Conservation (phyloP, 2,888 invertebrate species). For the Synanthedon tipuliformis region DNA sequence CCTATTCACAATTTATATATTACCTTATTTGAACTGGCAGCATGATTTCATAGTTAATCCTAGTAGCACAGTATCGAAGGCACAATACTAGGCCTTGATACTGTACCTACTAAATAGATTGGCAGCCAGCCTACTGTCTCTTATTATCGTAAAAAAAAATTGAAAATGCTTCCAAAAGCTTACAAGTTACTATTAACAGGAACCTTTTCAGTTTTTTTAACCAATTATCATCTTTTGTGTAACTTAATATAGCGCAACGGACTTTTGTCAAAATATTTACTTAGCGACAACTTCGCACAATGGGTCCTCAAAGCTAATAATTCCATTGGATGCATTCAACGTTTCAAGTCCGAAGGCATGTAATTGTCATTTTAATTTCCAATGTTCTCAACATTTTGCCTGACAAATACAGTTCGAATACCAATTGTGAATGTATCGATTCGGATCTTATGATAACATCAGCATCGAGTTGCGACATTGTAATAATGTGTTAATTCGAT, state of each 20-base stretch:
- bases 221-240: constrained; percentile 46
- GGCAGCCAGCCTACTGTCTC: too few species aligned
- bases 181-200: too few species aligned
- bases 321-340: constrained; percentile 43
- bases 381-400: constrained; percentile 31
- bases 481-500: constrained; percentile 20
- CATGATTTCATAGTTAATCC: too few species aligned
- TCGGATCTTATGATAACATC: constrained; percentile 46
- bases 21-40: too few species aligned
- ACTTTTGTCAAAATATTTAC: constrained; percentile 69
- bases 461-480: constrained; percentile 40
- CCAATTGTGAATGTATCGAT: constrained; percentile 27
- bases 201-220: background rate
- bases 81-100: too few species aligned
- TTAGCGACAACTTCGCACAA: constrained; percentile 43
- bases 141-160: too few species aligned
- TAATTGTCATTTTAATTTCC: constrained; percentile 58
- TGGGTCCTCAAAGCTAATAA: constrained; percentile 53
- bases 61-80: too few species aligned
- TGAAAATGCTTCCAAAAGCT: too few species aligned
- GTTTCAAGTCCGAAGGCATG: constrained; percentile 34
- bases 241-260: constrained; percentile 59
- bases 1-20: too few species aligned
- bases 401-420: constrained; percentile 25
- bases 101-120: too few species aligned